Evolutionary conservation across 2,113 vertebrate species (phyloP).

Genomic region (Podarcis muralis): DNA sequence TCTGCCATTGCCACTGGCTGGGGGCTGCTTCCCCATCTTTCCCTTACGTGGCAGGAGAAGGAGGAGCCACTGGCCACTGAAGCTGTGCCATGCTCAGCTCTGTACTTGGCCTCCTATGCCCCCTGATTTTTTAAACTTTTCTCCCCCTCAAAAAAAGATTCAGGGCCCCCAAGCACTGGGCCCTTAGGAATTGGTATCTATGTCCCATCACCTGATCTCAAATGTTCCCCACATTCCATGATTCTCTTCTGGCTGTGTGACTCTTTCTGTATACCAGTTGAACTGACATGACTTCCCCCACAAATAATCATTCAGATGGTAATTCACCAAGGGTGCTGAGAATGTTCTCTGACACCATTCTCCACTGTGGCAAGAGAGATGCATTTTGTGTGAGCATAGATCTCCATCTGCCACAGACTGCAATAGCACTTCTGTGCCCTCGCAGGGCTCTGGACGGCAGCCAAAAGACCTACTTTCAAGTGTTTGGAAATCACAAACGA

Average conservation of each 20-base stretch:
- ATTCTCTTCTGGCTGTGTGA: not conserved
- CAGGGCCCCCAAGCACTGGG: not conserved
- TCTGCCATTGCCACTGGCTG: no score
- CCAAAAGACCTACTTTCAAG: slow-evolving; percentile 1
- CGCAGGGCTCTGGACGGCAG: not conserved
- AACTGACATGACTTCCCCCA: not conserved
- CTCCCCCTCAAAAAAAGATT: no score
- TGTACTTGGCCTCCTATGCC: no score
- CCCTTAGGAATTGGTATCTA: not conserved
- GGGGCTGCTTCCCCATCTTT: no score
- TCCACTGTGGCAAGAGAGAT: not conserved
- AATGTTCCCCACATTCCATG: not conserved
- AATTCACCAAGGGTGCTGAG: not conserved
- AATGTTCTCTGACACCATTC: not conserved
- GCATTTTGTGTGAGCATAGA: not conserved
- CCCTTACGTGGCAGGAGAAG: no score
- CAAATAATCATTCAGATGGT: no score
- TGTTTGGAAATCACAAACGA: not conserved
- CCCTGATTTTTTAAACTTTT: no score
- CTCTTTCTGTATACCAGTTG: not conserved
- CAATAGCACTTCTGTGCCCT: not conserved
- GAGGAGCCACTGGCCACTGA: no score
- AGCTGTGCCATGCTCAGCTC: no score
- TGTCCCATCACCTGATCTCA: not conserved
- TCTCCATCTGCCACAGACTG: not conserved